A percentile compares a stretch with the other conserved stretches of the same genome.
phyloP scores from a whole-genome alignment of 2,113 vertebrate genomes.

The Axis porcinus region DNA sequence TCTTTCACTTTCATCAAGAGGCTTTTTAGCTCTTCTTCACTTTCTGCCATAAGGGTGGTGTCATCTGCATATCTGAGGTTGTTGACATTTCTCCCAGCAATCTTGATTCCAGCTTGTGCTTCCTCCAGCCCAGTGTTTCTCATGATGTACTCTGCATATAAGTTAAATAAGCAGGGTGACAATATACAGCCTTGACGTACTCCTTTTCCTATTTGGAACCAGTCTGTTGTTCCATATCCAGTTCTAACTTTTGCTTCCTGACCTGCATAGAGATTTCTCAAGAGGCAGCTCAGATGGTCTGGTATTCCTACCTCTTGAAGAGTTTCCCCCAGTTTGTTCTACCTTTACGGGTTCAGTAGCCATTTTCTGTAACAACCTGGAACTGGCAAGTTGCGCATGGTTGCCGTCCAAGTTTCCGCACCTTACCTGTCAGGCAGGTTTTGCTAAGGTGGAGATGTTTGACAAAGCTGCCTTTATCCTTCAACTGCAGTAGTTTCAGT shows the following conservation, averaged over 20 bases:
- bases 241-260: neutral
- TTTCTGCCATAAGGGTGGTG: neutral
- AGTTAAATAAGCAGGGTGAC: neutral
- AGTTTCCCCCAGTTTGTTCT: neutral
- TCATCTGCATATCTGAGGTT: neutral
- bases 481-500: neutral
- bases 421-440: constrained; percentile 63
- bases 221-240: neutral
- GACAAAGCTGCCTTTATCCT: constrained; percentile 66
- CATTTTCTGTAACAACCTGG: constrained; percentile 17
- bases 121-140: neutral
- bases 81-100: neutral
- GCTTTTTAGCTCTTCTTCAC: neutral
- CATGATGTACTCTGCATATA: neutral
- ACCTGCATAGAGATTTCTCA: neutral
- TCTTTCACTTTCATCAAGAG: neutral
- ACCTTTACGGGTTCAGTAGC: neutral
- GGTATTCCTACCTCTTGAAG: neutral
- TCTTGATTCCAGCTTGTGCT: neutral
- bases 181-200: neutral
- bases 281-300: neutral
- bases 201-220: neutral
- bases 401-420: constrained; percentile 39
- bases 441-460: neutral
- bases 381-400: neutral